Base-by-base conservation (phyloP, 2,797 vertebrate genomes). In the Cossypha caffra region DNA sequence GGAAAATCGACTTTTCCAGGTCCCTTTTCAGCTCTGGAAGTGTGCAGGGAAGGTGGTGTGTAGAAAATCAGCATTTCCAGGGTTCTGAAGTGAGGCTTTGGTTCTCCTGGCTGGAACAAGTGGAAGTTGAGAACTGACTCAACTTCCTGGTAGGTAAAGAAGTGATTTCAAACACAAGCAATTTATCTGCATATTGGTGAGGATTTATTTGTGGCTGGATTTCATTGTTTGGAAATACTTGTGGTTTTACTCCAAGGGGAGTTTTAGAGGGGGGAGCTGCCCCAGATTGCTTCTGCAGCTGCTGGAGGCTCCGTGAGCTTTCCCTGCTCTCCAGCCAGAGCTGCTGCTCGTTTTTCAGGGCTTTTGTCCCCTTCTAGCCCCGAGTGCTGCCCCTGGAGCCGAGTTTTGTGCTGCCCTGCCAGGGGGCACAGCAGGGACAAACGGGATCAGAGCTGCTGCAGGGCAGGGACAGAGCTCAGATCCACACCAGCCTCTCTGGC, bases 231-330 rank as follows among this genome's bases (percentile, higher is more conserved):
- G 66, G 50, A 62, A 85, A 63, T 88, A 61, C 18, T 93, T 94
- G 71, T 83, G 80, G 35, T 66, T 93, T 88, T 76, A 42, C 51
- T 86, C 77, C 0, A 5, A 52, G 54, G 73, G 73, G 35, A 48
- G n/a, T 63, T 75, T 20, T 2, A 4, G 7, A 10, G 19, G 29
- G 52, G 9, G 3, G 1, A 35, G 8, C 28, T 20, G 40, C 58
- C 85, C 88, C 42, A 48, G 28, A 94, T 73, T 23, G 37, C 51
- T 84, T 75, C 59, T 82, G 83, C 94, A 94, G 93, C 96, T 94
- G 96, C 91, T 0, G 5, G 77, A 47, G 69, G 73, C 76, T 74
- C 50, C 2, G 11, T 9, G 88, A 86, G 83, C 71, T 40, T 58
- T 77, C 61, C n/a, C 17, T 0, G 3, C 63, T 91, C 43, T 43